phyloP scores from a whole-genome alignment of 2,888 invertebrate species.

The Ichneumoninae sp. region DNA sequence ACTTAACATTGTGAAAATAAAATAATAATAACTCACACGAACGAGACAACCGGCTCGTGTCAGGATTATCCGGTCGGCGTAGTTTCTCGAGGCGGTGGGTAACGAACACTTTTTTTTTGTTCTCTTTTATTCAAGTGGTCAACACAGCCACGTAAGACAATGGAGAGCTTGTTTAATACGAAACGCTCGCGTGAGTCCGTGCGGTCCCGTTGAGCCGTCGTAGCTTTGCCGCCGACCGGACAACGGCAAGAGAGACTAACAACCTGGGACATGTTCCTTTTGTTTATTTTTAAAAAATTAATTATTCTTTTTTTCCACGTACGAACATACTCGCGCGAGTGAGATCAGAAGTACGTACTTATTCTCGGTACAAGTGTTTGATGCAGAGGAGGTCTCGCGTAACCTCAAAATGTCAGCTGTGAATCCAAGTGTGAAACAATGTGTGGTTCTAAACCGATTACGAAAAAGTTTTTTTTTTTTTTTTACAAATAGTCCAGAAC shows the following conservation, averaged over 20 bases:
- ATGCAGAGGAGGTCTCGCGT: too few relatives aligned
- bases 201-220: neutral
- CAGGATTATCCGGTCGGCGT: neutral
- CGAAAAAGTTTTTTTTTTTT: too few relatives aligned
- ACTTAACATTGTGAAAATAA: too few relatives aligned
- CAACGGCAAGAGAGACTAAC: neutral
- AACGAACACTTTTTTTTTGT: slow-evolving; percentile 33
- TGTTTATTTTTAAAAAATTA: too few relatives aligned
- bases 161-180: slow-evolving; percentile 32
- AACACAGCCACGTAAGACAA: slow-evolving; percentile 31
- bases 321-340: too few relatives aligned
- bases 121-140: slow-evolving; percentile 64
- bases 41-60: neutral
- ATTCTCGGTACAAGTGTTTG: too few relatives aligned
- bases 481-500: too few relatives aligned
- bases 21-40: neutral
- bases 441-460: too few relatives aligned
- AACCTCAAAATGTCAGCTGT: too few relatives aligned
- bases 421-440: too few relatives aligned
- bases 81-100: slow-evolving; percentile 45
- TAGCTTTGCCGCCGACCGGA: slow-evolving; percentile 2
- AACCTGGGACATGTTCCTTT: neutral
- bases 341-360: too few relatives aligned
- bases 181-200: slow-evolving; percentile 30
- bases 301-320: too few relatives aligned